Evolutionary conservation across 2,888 invertebrate genomes (phyloP), one percentile per base, ranked within the genome.

Genomic region (Drosophila pullipes): DNA sequence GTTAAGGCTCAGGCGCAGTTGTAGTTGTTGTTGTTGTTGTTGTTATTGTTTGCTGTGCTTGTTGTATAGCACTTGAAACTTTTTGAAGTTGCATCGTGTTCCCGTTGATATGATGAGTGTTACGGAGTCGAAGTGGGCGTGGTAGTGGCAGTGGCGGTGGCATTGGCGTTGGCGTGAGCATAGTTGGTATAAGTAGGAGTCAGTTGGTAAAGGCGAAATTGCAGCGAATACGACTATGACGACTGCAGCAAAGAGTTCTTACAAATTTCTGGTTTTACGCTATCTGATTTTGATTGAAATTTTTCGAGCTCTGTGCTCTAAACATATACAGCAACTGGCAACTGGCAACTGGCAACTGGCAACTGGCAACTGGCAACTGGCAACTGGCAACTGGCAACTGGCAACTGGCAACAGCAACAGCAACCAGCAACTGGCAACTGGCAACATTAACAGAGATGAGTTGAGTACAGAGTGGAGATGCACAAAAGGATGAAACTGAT

Each of bases 231-330:
- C 35, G 28, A 54, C 62, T 53, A 74, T 67, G 74, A 71, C 66
- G 73, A 85, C 70, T 83, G 83, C 86, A 75, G 78, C 81, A 67
- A 62, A 76, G 84, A 87, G 82, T 70, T 76, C 84, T 81, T 85
- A 75, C 82, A 82, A 88, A 82, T 86, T 88, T 83, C 81, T 86
- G 85, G 80, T 83, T 90, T 85, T 82, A 83, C 81, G 86, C 83
- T 82, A 83, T 82, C 85, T 91, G 88, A 82, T 76, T 85, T 89
- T 85, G 87, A 91, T 91, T 91, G 88, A 81, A 87, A 89, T 85
- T 89, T 88, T 84, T 76, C 76, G 78, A 74, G 73, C 75, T 69
- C 67, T 53, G 53, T 39, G 41, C 71, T 67, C 75, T 71, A 71
- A 78, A 50, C 81, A 81, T 74, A 58, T 76, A 35, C 25, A 52